A percentile compares a stretch with the other conserved stretches of the same genome.
Evolutionary conservation across 2,113 vertebrate genomes (phyloP).

Genomic region (Burhinus bistriatus): DNA sequence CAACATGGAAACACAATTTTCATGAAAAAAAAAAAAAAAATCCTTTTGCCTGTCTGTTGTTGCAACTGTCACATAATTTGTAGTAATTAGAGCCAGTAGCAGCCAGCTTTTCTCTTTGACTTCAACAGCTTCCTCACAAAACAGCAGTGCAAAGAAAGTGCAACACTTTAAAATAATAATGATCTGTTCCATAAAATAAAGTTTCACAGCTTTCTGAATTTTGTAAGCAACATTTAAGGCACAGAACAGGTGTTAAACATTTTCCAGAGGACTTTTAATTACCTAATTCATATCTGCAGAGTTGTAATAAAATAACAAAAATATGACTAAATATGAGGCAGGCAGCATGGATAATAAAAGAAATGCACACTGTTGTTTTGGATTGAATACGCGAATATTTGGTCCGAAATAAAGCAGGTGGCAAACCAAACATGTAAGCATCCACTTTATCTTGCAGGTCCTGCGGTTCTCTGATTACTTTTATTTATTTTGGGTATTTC

Average conservation of each 20-base stretch:
- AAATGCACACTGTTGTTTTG: conserved; percentile 3
- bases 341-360: conserved; percentile 37
- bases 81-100: conserved; percentile 41
- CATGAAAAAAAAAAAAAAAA: background rate
- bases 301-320: conserved; percentile 59
- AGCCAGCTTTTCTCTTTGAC: background rate
- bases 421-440: conserved; percentile 41
- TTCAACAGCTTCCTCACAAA: conserved; percentile 30
- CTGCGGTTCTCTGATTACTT: conserved; percentile 32
- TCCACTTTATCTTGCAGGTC: conserved; percentile 57
- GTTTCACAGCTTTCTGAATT: background rate
- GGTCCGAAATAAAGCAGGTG: conserved; percentile 62
- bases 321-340: conserved; percentile 52
- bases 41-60: background rate
- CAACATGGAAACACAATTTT: background rate
- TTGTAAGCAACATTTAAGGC: conserved; percentile 4
- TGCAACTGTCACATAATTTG: conserved; percentile 26
- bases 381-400: background rate
- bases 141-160: background rate
- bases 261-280: conserved; percentile 46
- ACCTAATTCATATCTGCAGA: conserved; percentile 13
- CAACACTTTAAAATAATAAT: conserved; percentile 30
- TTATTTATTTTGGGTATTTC: conserved; percentile 50
- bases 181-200: conserved; percentile 6
- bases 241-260: conserved; percentile 23